Base-by-base conservation (phyloP, 2,888 invertebrate species). In the Campoplex nolae region DNA sequence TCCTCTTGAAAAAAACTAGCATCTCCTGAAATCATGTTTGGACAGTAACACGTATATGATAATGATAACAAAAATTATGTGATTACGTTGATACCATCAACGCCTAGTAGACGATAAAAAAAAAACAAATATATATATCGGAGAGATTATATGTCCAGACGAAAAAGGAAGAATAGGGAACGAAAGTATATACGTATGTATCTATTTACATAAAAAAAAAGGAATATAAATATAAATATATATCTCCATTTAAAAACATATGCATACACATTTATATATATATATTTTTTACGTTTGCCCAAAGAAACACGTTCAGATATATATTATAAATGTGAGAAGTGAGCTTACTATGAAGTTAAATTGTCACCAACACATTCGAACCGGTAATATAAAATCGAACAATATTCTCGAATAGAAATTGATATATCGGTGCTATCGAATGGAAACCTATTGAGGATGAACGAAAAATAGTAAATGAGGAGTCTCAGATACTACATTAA, bases 281-380 rank as follows among this genome's bases (percentile, higher is more conserved):
- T 92, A 92, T 93, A 90, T 92, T 91, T 93, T 92, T 92, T 93
- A 94, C 92, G 91, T 93, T 92, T 93, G 92, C 90, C 93, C 92
- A 93, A 94, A 93, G 93, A 94, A 90, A 89, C 86, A 86, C 87
- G 85, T 87, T 89, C 84, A 84, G 83, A 85, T 85, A 86, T 88
- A 80, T 88, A 84, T 74, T 83, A 76, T 78, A 80, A 73, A 80
- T 80, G 80, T 83, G 76, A 83, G 78, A 88, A 89, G 90, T 91
- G 91, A 92, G 91, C 91, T 93, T 91, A 92, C 58, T 88, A 86
- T 32, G 54, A 58, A 80, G 77, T 62, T 83, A 77, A 84, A 83
- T 82, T 79, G 48, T 67, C 65, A 75, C 45, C 65, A 38, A 56
- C 38, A 83, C 76, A 83, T 83, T 88, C 77, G 80, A 83, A 73